Evolutionary conservation across 2,888 invertebrate species (phyloP), one percentile per base, ranked within the genome.

Genomic region (Drosophila incognita): DNA sequence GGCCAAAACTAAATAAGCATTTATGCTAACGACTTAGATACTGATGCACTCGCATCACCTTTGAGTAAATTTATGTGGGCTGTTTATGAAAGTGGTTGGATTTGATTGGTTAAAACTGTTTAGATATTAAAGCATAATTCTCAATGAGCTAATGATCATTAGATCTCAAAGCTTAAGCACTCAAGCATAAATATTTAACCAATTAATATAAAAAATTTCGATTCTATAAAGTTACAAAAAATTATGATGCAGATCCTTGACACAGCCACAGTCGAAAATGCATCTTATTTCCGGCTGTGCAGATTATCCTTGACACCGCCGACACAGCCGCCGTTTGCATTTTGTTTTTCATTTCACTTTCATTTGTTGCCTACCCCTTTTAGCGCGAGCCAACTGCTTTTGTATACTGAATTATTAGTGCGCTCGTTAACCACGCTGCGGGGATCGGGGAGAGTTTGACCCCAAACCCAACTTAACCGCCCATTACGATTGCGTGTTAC

Each of bases 291-390:
- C 66, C 82, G 78, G 72, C 69, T 66, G 51, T 21, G 36, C 56
- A 65, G 40, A 74, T 80, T 77, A 81, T 84, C 87, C 87, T 89
- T 88, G 87, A 80, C 84, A 87, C 77, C 21, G 21, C 21, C 21
- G 21, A 21, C 21, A 21, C 75, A 71, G 67, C 77, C 65, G 63
- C 69, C 61, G 69, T 79, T 82, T 72, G 61, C 72, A 57, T 76
- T 71, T 60, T 38, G 46, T 73, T 76, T 64, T 83, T 76, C 49
- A 62, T 61, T 67, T 63, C 57, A 61, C 54, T 53, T 36, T 54
- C 57, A 48, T 60, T 33, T 48, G 54, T 52, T 59, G 48, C 38
- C 58, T 53, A 49, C 33, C n/a, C 7, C 4, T 59, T 67, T 75
- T 60, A 51, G 40, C 24, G 15, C 15, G 21, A 29, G 21, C 21